Percentiles rank a stretch among this genome's conserved stretches.
phyloP scores from a whole-genome alignment of 53 echinoderm and acorn worm species.

The Paelopatides confundens region DNA sequence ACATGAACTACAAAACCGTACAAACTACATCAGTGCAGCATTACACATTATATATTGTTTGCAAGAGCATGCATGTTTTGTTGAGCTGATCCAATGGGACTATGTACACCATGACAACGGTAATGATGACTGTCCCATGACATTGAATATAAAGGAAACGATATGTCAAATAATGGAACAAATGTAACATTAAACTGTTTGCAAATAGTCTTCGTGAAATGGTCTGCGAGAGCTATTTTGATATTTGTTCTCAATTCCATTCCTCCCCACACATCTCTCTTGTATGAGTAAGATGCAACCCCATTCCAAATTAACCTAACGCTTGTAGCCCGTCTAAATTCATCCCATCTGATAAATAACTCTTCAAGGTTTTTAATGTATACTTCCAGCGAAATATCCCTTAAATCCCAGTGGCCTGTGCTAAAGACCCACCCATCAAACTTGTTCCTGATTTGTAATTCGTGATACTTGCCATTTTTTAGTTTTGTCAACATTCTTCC shows the following conservation, averaged over 20 bases:
- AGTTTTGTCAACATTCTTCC: neutral
- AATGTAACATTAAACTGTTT: neutral
- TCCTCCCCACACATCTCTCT: neutral
- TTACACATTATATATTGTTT: conserved; percentile 7
- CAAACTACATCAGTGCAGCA: no score
- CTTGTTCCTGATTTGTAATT: neutral
- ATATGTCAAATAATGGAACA: neutral
- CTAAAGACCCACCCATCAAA: conserved; percentile 9
- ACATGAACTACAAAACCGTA: no score
- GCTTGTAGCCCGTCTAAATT: neutral
- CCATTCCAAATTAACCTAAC: neutral
- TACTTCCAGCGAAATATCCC: neutral
- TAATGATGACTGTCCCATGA: neutral
- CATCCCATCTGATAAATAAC: neutral
- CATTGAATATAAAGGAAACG: neutral
- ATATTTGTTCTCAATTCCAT: conserved; percentile 11
- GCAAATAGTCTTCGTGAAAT: neutral
- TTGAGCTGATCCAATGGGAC: neutral
- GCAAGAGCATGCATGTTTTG: neutral
- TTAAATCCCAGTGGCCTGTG: conserved; percentile 5
- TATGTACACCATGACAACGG: neutral
- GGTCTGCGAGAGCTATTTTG: conserved; percentile 2
- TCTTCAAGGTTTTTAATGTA: neutral
- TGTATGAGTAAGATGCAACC: neutral
- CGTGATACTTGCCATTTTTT: neutral